A percentile compares a stretch with the other conserved stretches of the same genome.
Conservation (phyloP, 2,888 invertebrate genomes). For the Cataglyphis rosenhaueri region DNA sequence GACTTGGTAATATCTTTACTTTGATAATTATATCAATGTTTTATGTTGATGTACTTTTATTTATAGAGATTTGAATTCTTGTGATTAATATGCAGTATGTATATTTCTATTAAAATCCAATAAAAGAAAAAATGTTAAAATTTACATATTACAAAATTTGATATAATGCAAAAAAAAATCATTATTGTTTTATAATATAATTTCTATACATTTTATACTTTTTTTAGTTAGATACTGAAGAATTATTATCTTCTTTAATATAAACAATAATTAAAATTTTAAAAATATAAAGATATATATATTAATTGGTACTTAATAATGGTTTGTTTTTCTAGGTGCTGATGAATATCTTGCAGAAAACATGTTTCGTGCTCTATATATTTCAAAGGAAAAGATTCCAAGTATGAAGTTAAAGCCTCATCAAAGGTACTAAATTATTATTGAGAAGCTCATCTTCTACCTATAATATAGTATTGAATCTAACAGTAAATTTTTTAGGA, state of each 20-base stretch:
- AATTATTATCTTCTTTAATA: neutral
- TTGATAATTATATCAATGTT: neutral
- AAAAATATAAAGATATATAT: neutral
- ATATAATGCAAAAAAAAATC: neutral
- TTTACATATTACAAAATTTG: neutral
- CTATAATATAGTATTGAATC: neutral
- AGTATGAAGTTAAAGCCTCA: neutral
- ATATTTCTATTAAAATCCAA: neutral
- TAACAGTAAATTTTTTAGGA: constrained; percentile 33
- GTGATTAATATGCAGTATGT: neutral
- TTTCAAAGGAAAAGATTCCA: neutral
- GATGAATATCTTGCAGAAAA: constrained; percentile 38
- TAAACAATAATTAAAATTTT: neutral
- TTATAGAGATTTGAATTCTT: neutral
- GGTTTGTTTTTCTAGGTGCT: constrained; percentile 49
- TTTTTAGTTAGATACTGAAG: neutral
- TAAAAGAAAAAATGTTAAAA: neutral
- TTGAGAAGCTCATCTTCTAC: neutral
- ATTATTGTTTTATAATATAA: neutral
- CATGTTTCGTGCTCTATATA: neutral
- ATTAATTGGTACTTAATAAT: neutral
- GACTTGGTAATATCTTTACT: constrained; percentile 69
- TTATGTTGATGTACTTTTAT: neutral
- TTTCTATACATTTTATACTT: neutral
- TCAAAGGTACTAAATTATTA: constrained; percentile 33